Percentiles rank a stretch among this genome's conserved stretches.
These are phyloP conservation scores for Dexiosoma caninum DNA, from an alignment of 2,888 invertebrate species.

Conservation along the genomic window DNA sequence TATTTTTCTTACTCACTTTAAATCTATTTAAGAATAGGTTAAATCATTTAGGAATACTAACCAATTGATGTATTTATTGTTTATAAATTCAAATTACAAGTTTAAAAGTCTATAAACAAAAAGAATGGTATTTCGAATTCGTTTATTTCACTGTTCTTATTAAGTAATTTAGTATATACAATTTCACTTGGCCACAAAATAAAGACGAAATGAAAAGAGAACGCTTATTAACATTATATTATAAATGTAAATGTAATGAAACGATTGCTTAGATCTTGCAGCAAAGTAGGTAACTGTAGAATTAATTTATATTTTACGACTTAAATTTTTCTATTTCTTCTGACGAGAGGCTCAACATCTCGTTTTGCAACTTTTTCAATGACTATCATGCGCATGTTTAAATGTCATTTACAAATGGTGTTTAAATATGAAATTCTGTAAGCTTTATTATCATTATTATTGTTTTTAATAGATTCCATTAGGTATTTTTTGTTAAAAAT, in stretches of 20 bases:
- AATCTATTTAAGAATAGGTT: too few relatives aligned
- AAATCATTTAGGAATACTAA: too few relatives aligned
- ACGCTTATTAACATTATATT: constrained; percentile 25
- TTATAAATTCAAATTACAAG: not conserved
- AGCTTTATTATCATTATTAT: not conserved
- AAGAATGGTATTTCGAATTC: not conserved
- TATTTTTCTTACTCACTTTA: too few relatives aligned
- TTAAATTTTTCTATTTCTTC: not conserved
- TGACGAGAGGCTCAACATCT: constrained; percentile 34
- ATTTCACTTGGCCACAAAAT: constrained; percentile 6
- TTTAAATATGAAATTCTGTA: constrained; percentile 20
- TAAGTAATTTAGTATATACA: constrained; percentile 5
- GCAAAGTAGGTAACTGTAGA: constrained; percentile 2
- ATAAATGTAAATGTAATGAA: not conserved
- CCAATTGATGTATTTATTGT: too few relatives aligned
- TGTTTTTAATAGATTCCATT: constrained; percentile 14
- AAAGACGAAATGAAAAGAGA: not conserved
- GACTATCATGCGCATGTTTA: constrained; percentile 50
- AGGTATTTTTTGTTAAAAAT: constrained; percentile 37
- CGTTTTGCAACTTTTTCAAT: constrained; percentile 35
- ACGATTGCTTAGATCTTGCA: not conserved
- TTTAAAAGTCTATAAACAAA: not conserved
- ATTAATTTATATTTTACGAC: not conserved
- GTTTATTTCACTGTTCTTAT: not conserved
- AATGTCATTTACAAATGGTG: constrained; percentile 48